Evolutionary conservation across 2,113 vertebrate genomes (phyloP).

Genomic region (Leptocoma aspasia): DNA sequence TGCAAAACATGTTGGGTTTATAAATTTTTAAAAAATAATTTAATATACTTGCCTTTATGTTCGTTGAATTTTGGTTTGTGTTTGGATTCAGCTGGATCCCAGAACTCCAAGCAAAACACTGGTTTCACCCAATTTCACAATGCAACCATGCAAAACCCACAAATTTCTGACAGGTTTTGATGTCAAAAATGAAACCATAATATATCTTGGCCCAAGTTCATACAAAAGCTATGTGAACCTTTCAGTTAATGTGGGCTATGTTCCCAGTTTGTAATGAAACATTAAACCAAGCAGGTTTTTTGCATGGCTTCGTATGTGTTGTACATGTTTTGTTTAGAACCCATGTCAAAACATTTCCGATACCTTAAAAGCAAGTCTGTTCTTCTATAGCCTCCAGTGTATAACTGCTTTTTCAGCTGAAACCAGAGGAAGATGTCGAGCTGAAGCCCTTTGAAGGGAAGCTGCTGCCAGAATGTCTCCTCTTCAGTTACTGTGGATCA

Average conservation of each 20-base stretch:
- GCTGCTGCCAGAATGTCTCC: neutral
- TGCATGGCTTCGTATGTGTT: neutral
- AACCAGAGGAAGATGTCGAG: neutral
- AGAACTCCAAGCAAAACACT: neutral
- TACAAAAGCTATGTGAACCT: neutral
- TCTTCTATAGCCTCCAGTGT: neutral
- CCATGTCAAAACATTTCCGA: neutral
- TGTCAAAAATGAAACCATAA: constrained; percentile 10
- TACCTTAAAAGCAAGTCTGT: neutral
- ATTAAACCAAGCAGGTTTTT: neutral
- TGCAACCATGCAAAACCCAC: neutral
- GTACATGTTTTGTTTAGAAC: neutral
- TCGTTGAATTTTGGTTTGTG: neutral
- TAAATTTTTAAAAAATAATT: neutral
- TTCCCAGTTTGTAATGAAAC: constrained; percentile 9
- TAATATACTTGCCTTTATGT: neutral
- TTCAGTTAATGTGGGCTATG: neutral
- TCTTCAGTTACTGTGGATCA: neutral
- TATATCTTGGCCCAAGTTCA: neutral
- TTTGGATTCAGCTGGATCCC: neutral
- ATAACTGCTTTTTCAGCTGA: neutral
- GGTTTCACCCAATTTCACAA: constrained; percentile 16
- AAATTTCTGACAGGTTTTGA: constrained; percentile 5
- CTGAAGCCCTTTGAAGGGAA: neutral
- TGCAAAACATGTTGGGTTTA: neutral